Percentiles rank a stretch among this genome's conserved stretches.
phyloP scores from a whole-genome alignment of 2,797 vertebrate species.

The Acipenser transmontanus region DNA sequence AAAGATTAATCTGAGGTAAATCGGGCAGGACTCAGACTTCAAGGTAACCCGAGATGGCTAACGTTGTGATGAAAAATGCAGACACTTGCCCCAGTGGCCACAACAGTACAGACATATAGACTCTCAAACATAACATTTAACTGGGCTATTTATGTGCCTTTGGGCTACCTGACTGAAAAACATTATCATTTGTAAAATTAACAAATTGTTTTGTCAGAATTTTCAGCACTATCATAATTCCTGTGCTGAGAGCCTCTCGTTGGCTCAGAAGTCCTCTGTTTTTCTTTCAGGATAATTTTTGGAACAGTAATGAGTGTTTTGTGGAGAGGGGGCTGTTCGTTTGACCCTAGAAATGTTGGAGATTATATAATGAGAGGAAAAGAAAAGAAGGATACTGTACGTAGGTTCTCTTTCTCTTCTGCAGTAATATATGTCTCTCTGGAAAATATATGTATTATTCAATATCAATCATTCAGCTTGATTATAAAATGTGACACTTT shows the following conservation, averaged over 20 bases:
- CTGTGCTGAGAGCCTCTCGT: slow-evolving; percentile 60
- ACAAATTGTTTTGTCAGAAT: slow-evolving; percentile 73
- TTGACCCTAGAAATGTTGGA: neutral
- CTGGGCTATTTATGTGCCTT: slow-evolving; percentile 48
- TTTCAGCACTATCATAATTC: slow-evolving; percentile 61
- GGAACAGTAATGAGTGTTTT: neutral
- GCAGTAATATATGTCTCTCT: too few species aligned
- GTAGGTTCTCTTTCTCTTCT: too few species aligned
- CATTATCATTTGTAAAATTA: slow-evolving; percentile 78
- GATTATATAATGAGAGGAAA: neutral
- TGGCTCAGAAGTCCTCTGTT: slow-evolving; percentile 28
- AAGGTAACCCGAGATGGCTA: slow-evolving; percentile 64
- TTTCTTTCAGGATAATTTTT: slow-evolving; percentile 24
- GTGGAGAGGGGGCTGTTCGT: neutral
- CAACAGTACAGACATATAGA: slow-evolving; percentile 51
- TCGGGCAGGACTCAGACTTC: slow-evolving; percentile 47
- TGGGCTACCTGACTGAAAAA: slow-evolving; percentile 45
- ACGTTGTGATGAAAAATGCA: slow-evolving; percentile 56
- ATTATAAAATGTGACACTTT: too few species aligned
- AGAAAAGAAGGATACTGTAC: too few species aligned
- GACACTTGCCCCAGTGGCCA: slow-evolving; percentile 50
- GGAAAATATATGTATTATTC: too few species aligned
- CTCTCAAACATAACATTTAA: slow-evolving; percentile 48
- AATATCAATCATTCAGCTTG: too few species aligned
- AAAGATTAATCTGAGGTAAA: slow-evolving; percentile 80